phyloP scores from a whole-genome alignment of 1,140 invertebrate genomes.

The Scaptomyza pallida region DNA sequence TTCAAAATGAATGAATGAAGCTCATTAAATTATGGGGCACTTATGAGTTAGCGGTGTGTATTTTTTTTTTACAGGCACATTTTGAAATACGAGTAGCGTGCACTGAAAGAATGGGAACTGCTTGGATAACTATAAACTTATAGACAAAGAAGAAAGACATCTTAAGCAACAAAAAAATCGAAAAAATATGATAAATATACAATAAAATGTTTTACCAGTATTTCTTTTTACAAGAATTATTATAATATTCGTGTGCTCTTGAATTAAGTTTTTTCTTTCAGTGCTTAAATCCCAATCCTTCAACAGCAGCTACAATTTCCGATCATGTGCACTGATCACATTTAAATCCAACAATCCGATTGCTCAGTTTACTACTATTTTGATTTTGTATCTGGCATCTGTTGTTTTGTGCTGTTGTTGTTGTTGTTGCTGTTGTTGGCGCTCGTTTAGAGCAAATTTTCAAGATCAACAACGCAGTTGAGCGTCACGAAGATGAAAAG shows the following conservation, averaged over 20 bases:
- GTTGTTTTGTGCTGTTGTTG: conserved; percentile 23
- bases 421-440: conserved; percentile 29
- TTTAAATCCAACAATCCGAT: conserved; percentile 49
- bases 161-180: too few species aligned
- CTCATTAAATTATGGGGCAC: conserved; percentile 77
- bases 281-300: conserved; percentile 21
- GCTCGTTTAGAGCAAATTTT: conserved; percentile 59
- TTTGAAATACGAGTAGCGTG: conserved; percentile 67
- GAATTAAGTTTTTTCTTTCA: conserved; percentile 19
- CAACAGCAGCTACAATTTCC: conserved; percentile 53
- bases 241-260: too few species aligned
- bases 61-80: conserved; percentile 39
- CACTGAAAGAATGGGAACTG: conserved; percentile 41
- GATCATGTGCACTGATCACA: conserved; percentile 41
- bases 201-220: too few species aligned
- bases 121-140: too few species aligned
- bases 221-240: too few species aligned
- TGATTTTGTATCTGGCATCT: conserved; percentile 52
- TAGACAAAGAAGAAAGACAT: too few species aligned
- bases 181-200: too few species aligned
- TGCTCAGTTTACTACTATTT: conserved; percentile 60
- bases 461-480: conserved; percentile 79
- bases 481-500: conserved; percentile 81
- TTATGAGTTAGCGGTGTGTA: conserved; percentile 63
- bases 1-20: conserved; percentile 72